These are phyloP conservation scores for Medauroidea extradentata DNA, from an alignment of 1,140 invertebrate genomes.

Conservation along the genomic window DNA sequence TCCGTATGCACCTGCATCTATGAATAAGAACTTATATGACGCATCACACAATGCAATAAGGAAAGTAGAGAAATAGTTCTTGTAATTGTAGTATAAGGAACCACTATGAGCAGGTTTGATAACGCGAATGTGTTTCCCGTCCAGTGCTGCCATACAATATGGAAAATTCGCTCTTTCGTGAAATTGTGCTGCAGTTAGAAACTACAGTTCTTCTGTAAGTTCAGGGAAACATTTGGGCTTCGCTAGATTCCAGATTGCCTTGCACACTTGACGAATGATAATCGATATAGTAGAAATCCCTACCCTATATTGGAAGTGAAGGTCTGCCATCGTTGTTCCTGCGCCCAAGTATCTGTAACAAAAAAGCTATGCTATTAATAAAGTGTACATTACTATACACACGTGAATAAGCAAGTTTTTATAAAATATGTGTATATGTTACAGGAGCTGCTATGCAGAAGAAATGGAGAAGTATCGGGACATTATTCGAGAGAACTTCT, in stretches of 20 bases:
- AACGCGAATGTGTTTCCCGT: conserved; percentile 36
- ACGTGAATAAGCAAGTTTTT: too few species aligned
- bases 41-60: conserved; percentile 40
- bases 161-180: conserved; percentile 2
- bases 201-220: conserved; percentile 1
- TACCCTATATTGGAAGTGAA: background rate
- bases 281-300: background rate
- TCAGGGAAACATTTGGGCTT: background rate
- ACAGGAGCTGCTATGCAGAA: too few species aligned
- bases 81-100: conserved; percentile 36
- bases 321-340: background rate
- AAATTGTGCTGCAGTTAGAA: background rate
- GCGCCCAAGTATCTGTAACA: background rate
- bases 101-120: conserved; percentile 26
- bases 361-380: too few species aligned
- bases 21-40: conserved; percentile 23
- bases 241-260: background rate
- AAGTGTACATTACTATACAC: too few species aligned
- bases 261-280: background rate
- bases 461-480: too few species aligned
- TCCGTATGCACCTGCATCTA: conserved; percentile 40
- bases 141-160: conserved; percentile 24
- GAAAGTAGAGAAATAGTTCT: conserved; percentile 36
- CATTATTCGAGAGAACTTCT: too few species aligned
- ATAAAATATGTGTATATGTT: too few species aligned